Evolutionary conservation across 2,888 invertebrate genomes (phyloP).

Genomic region (Macrophya alboannulata): DNA sequence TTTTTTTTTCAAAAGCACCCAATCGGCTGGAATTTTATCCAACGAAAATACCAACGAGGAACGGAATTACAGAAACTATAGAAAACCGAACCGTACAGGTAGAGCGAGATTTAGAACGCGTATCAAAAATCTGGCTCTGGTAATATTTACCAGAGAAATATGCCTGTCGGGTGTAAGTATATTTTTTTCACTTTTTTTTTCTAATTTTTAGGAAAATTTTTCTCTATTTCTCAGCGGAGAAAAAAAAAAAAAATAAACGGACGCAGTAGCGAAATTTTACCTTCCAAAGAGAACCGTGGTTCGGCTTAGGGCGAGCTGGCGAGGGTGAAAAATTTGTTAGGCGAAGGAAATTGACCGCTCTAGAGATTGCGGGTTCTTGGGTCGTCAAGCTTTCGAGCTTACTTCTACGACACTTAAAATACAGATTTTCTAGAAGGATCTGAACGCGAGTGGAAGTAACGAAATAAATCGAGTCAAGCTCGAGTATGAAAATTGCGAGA

Average conservation of each 20-base stretch:
- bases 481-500: not conserved
- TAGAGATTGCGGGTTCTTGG: slow-evolving; percentile 25
- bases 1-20: not conserved
- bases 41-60: not conserved
- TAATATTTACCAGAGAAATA: slow-evolving; percentile 5
- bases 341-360: slow-evolving; percentile 49
- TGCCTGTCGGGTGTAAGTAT: not conserved
- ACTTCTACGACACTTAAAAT: slow-evolving; percentile 12
- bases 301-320: slow-evolving; percentile 1
- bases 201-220: not conserved
- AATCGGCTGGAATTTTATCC: not conserved
- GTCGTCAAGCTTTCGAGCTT: slow-evolving; percentile 3
- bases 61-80: not conserved
- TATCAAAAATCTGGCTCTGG: not conserved
- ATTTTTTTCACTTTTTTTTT: not conserved
- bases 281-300: not conserved
- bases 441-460: not conserved
- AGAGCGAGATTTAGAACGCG: not conserved
- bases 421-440: not conserved
- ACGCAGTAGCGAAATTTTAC: not conserved
- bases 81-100: not conserved
- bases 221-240: not conserved
- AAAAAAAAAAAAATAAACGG: not conserved
- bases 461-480: not conserved
- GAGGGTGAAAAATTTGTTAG: slow-evolving; percentile 30